Conservation (phyloP, 30 jellyfish, hydroid and myxozoan genomes). For the Turritopsis rubra region DNA sequence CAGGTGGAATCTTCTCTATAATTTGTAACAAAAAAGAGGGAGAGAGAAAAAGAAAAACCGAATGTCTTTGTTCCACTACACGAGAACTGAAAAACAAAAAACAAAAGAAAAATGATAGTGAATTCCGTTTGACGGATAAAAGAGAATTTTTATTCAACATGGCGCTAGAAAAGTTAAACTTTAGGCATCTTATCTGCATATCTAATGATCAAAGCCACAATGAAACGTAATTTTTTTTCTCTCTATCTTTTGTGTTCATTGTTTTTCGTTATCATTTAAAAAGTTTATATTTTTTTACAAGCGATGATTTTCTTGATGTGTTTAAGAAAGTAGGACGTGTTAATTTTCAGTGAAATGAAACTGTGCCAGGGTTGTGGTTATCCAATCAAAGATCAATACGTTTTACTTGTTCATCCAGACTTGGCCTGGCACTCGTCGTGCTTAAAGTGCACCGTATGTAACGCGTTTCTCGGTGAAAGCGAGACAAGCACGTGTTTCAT, state of each 20-base stretch:
- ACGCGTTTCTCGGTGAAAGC: neutral
- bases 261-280: neutral
- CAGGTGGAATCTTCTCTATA: no score
- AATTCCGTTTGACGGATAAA: neutral
- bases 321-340: neutral
- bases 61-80: no score
- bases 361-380: neutral
- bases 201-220: neutral
- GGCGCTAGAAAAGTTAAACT: neutral
- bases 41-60: neutral
- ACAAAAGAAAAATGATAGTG: no score
- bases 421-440: neutral
- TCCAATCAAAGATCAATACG: neutral
- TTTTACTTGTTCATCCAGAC: neutral
- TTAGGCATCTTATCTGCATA: neutral
- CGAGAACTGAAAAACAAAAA: neutral
- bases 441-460: neutral
- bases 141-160: no score
- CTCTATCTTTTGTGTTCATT: neutral
- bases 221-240: neutral
- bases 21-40: neutral
- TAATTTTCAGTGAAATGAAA: neutral
- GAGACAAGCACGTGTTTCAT: neutral
- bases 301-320: neutral
- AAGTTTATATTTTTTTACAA: no score